A percentile compares a stretch with the other conserved stretches of the same genome.
phyloP scores from a whole-genome alignment of 2,113 vertebrate species.

The Hippopotamus amphibius region DNA sequence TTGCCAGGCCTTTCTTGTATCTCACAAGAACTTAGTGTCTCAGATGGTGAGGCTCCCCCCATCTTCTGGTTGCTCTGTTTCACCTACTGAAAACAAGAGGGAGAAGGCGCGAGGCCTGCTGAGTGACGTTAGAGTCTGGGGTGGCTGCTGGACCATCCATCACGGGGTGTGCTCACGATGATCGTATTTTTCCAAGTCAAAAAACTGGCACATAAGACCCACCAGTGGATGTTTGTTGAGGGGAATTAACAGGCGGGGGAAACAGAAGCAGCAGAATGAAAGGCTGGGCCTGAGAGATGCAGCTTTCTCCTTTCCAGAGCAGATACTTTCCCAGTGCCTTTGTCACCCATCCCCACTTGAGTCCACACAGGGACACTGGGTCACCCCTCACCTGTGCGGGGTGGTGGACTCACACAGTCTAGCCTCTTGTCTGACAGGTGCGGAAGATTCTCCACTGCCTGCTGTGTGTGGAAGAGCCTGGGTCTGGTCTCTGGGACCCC shows the following conservation, averaged over 20 bases:
- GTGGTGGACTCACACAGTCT: too few species aligned
- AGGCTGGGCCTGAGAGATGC: neutral
- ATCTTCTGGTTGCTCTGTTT: neutral
- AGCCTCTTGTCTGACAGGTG: neutral
- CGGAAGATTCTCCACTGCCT: neutral
- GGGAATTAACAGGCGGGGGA: neutral
- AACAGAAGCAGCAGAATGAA: neutral
- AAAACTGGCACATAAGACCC: neutral
- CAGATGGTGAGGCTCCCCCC: neutral
- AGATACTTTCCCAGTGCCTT: neutral
- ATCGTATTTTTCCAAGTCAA: neutral
- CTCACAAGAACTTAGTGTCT: neutral
- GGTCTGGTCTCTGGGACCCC: neutral
- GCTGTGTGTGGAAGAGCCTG: neutral
- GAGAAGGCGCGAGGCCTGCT: neutral
- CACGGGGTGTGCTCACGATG: neutral
- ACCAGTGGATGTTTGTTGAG: neutral
- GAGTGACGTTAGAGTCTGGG: neutral
- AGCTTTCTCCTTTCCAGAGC: neutral
- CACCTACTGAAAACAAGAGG: neutral
- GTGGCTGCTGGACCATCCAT: neutral
- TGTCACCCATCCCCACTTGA: too few species aligned
- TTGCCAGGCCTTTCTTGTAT: neutral
- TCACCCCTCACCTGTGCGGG: neutral
- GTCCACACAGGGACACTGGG: accelerated